Evolutionary conservation across 2,888 invertebrate species (phyloP), one percentile per base, ranked within the genome.

Genomic region (Hypercompe scribonia): DNA sequence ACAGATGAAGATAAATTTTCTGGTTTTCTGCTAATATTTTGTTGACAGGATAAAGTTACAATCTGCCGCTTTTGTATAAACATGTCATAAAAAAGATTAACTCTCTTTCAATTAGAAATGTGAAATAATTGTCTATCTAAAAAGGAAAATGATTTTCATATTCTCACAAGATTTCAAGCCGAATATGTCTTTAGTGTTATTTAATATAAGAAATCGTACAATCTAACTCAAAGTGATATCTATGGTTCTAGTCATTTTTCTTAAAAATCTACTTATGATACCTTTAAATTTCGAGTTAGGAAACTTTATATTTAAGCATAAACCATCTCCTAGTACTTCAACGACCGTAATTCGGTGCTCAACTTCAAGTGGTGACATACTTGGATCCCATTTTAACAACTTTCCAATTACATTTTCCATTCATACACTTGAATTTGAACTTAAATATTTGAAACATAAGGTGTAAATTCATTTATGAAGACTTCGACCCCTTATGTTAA

Each of bases 241-340:
- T 78, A 76, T 39, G 67, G 77, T 83, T 87, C 88, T 88, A 87
- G 88, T 88, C 88, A 88, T 73, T 80, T 81, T 50, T 78, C 76
- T 74, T 73, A 76, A 70, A 71, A 61, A 72, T 69, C 64, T 73
- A 68, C 72, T 74, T 82, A 80, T 71, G 77, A 69, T 65, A 72
- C 1, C 34, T 63, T 67, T 72, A 63, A 39, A 69, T 61, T 74
- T 66, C 68, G 64, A 61, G 50, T 71, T 76, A 64, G 36, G 28
- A 65, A 54, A 54, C 24, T 65, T 61, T 61, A 65, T 68, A 71
- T 75, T 71, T 68, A 61, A 68, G 61, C 33, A 54, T 24, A 3
- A 68, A 28, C 68, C 39, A 71, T 69, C 68, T 61, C 24, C 63
- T 63, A 65, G 13, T 71, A 46, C 46, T 64, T 33, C 7, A 33